Base-by-base conservation (phyloP, 2,797 vertebrate species). In the Adrianichthys oophorus region DNA sequence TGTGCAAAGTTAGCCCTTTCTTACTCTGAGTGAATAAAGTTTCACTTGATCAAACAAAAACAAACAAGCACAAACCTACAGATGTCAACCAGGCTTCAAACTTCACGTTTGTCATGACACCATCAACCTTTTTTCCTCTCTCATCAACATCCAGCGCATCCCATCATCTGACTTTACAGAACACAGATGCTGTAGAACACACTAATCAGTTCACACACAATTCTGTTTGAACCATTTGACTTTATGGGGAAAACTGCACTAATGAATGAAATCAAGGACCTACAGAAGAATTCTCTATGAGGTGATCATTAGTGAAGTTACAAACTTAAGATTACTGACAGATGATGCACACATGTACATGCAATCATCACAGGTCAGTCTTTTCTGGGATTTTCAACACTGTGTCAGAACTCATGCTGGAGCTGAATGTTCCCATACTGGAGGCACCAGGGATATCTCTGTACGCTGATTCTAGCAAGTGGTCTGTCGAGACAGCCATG, bases 381-480 rank as follows among this genome's bases (percentile, higher is more conserved):
- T 85, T 90, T 41, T 91, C 83, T 1, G 78, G 71, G 44, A 81
- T 65, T 51, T 78, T 79, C 3, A 79, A 48, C 8, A 65, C 59
- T 4, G 82, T 71, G 54, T 68, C 70, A 15, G 74, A 59, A 40
- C 56, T n/a, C 21, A 50, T 18, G 48, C 54, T 76, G 50, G 73
- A 54, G 62, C 40, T 54, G 17, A 81, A 52, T 2, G 59, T 26
- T 60, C 14, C 72, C 29, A 52, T 18, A 52, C 76, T 85, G 78
- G 71, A 32, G 84, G 61, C 68, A 65, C 74, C 55, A 0, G 87
- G 87, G 2, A 66, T 80, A 76, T 91, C 95, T 75, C 82, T 88
- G 87, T 93, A 98, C 76, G 89, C 90, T 2, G 93, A 91, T 83
- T 99, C 95, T 74, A 99, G 92, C 67, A 93, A 91, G 80, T 91